These are phyloP conservation scores for Petrocephalus zakoni DNA, from an alignment of 2,113 vertebrate species.

Conservation along the genomic window DNA sequence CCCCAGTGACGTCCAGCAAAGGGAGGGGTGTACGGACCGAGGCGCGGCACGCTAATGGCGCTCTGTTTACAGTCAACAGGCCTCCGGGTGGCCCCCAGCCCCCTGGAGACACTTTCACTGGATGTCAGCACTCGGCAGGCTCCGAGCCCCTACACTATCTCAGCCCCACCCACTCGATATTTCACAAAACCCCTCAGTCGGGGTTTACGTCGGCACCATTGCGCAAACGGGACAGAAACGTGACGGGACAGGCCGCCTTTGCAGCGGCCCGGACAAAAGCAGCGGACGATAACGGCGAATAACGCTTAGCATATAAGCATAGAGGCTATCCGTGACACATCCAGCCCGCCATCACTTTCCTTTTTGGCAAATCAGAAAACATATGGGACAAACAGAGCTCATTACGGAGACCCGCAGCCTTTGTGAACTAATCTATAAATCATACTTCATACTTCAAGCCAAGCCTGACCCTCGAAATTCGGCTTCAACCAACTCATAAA, in stretches of 20 bases:
- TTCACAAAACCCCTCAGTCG: not conserved
- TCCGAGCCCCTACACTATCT: not conserved
- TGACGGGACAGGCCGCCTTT: not conserved
- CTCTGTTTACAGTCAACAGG: slow-evolving; percentile 1
- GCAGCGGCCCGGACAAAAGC: not conserved
- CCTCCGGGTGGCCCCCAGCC: not conserved
- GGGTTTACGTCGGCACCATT: not conserved
- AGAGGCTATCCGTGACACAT: not conserved
- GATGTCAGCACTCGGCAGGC: not conserved
- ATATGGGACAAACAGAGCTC: not conserved
- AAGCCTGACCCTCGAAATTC: not conserved
- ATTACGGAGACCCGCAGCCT: not conserved
- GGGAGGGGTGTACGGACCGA: not conserved
- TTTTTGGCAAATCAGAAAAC: not conserved
- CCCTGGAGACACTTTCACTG: not conserved
- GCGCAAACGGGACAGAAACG: not conserved
- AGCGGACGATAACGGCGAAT: not conserved
- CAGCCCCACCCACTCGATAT: not conserved
- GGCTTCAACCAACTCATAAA: not conserved
- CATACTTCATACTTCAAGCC: not conserved
- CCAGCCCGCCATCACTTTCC: not conserved
- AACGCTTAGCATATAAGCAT: not conserved
- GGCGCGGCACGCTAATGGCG: not conserved
- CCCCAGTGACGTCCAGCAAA: not conserved
- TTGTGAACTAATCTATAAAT: not conserved